Evolutionary conservation across 1,140 invertebrate genomes (phyloP).

Genomic region (Drosophila oshimai): DNA sequence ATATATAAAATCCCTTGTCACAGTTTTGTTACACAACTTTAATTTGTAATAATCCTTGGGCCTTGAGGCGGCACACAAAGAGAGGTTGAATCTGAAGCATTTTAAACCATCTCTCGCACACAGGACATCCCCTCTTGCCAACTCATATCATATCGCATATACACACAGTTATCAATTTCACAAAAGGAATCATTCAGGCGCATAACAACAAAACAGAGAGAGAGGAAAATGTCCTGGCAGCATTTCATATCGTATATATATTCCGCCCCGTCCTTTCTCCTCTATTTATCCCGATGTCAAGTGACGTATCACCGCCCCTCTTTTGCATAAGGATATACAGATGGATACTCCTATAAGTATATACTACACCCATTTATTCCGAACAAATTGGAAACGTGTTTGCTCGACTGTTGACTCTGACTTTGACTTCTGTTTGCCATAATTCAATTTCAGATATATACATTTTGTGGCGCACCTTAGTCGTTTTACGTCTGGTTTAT

Average conservation of each 20-base stretch:
- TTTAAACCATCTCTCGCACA: conserved; percentile 35
- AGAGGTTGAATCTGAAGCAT: conserved; percentile 37
- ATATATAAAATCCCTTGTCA: conserved; percentile 23
- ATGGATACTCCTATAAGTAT: conserved; percentile 3
- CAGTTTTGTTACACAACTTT: conserved; percentile 55
- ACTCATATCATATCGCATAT: not conserved
- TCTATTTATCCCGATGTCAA: conserved; percentile 68
- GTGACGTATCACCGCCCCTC: conserved; percentile 6
- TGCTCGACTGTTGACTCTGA: conserved; percentile 37
- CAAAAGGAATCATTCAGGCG: conserved; percentile 72
- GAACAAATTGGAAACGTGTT: conserved; percentile 72
- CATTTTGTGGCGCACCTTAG: conserved; percentile 34
- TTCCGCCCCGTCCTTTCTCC: not conserved
- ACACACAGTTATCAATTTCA: conserved; percentile 65
- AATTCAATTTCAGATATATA: conserved; percentile 66
- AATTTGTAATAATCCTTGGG: conserved; percentile 63
- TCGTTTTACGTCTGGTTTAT: conserved; percentile 5
- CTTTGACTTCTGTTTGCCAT: conserved; percentile 59
- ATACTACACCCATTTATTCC: conserved; percentile 15
- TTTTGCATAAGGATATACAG: conserved; percentile 4
- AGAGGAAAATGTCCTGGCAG: conserved; percentile 40
- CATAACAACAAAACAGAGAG: conserved; percentile 53
- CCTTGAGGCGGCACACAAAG: conserved; percentile 18
- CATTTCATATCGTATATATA: conserved; percentile 40
- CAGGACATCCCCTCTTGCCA: conserved; percentile 1